Evolutionary conservation across 2,888 invertebrate species (phyloP).

Genomic region (Agrenia bidenticulata): DNA sequence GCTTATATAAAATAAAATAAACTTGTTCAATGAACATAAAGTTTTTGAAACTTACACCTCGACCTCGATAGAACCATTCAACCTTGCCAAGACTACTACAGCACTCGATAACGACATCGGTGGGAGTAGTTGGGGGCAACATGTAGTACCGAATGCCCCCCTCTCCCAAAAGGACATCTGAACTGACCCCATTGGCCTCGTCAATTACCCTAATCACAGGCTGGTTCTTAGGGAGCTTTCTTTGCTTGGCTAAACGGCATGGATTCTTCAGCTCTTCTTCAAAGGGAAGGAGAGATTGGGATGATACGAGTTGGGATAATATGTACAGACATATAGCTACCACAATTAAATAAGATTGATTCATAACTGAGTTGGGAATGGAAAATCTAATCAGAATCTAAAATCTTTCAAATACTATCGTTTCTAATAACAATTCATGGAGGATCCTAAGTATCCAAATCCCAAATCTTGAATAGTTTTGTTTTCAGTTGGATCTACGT

Average conservation of each 20-base stretch:
- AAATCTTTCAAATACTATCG: too few species aligned
- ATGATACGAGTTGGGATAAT: too few species aligned
- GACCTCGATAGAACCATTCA: constrained; percentile 39
- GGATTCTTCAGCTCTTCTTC: not conserved
- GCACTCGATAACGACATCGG: constrained; percentile 41
- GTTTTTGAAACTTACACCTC: constrained; percentile 31
- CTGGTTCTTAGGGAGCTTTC: not conserved
- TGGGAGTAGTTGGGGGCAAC: constrained; percentile 26
- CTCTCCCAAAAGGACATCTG: constrained; percentile 31
- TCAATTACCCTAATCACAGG: constrained; percentile 31
- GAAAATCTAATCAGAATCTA: too few species aligned
- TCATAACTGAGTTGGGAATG: too few species aligned
- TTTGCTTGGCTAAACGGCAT: constrained; percentile 1
- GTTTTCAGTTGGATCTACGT: too few species aligned
- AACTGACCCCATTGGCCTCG: constrained; percentile 26
- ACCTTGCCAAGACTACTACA: constrained; percentile 27
- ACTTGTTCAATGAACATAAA: not conserved
- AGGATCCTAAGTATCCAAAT: too few species aligned
- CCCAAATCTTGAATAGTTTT: too few species aligned
- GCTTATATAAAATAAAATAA: not conserved
- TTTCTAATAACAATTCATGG: too few species aligned
- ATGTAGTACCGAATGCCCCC: constrained; percentile 25
- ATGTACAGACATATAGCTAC: too few species aligned
- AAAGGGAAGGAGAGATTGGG: not conserved
- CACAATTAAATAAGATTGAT: too few species aligned